phyloP scores from a whole-genome alignment of 1,140 invertebrate genomes.

The Nebria ingens region DNA sequence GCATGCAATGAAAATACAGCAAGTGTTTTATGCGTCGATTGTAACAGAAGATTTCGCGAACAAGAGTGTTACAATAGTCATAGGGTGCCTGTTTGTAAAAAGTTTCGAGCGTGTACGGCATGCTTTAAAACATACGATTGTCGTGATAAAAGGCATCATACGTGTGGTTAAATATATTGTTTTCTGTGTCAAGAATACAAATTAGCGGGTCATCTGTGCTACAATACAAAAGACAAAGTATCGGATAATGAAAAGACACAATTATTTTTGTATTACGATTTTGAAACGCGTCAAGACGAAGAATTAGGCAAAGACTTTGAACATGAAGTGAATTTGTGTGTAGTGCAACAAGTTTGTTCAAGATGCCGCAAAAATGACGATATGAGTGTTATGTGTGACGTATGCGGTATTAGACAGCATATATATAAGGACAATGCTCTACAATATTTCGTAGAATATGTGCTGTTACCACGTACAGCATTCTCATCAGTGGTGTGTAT shows the following conservation, averaged over 20 bases:
- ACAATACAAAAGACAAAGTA: background rate
- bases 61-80: background rate
- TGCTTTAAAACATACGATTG: background rate
- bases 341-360: background rate
- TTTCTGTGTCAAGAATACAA: background rate
- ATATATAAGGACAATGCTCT: background rate
- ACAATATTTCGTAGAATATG: background rate
- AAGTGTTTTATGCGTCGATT: background rate
- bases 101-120: background rate
- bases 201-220: background rate
- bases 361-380: background rate
- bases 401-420: background rate
- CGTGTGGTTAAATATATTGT: background rate
- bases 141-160: background rate
- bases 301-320: background rate
- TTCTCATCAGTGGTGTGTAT: background rate
- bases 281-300: background rate
- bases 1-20: background rate
- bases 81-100: background rate
- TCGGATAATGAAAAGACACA: background rate
- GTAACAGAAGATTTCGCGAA: background rate
- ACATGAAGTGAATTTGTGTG: constrained; percentile 7
- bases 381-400: background rate
- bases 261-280: background rate
- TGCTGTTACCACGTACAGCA: background rate